Evolutionary conservation across 2,797 vertebrate genomes (phyloP).

Genomic region (Saxicola maurus): DNA sequence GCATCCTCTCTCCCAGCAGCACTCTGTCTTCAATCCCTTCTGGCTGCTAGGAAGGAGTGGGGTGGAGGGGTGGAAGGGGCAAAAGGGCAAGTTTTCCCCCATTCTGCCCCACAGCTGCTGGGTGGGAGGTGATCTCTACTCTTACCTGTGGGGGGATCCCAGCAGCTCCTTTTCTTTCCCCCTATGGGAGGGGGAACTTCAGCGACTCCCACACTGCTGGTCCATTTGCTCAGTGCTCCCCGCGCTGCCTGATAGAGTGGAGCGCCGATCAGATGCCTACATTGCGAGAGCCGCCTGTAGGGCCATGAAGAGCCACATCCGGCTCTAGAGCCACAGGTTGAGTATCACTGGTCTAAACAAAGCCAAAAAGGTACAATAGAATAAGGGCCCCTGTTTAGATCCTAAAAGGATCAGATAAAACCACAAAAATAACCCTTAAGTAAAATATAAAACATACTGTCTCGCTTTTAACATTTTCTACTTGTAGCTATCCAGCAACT

Average conservation of each 20-base stretch:
- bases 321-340: slow-evolving; percentile 74
- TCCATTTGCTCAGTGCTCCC: slow-evolving; percentile 73
- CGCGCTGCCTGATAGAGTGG: slow-evolving; percentile 72
- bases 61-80: slow-evolving; percentile 51
- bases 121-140: slow-evolving; percentile 70
- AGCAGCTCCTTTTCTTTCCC: slow-evolving; percentile 73
- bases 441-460: slow-evolving; percentile 69
- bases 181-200: slow-evolving; percentile 73
- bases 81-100: slow-evolving; percentile 59
- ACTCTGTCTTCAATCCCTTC: slow-evolving; percentile 39
- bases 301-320: slow-evolving; percentile 73
- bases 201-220: slow-evolving; percentile 71
- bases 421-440: slow-evolving; percentile 70
- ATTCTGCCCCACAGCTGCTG: slow-evolving; percentile 65
- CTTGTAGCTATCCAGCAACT: slow-evolving; percentile 56
- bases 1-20: slow-evolving; percentile 58
- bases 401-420: slow-evolving; percentile 70
- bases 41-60: slow-evolving; percentile 57
- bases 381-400: slow-evolving; percentile 72
- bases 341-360: slow-evolving; percentile 75
- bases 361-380: slow-evolving; percentile 75
- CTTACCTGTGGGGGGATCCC: slow-evolving; percentile 72
- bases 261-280: slow-evolving; percentile 72
- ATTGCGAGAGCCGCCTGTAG: slow-evolving; percentile 73
- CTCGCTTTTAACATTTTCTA: slow-evolving; percentile 64